Base-by-base conservation (phyloP, 2,888 invertebrate genomes). In the Tinea trinotella region DNA sequence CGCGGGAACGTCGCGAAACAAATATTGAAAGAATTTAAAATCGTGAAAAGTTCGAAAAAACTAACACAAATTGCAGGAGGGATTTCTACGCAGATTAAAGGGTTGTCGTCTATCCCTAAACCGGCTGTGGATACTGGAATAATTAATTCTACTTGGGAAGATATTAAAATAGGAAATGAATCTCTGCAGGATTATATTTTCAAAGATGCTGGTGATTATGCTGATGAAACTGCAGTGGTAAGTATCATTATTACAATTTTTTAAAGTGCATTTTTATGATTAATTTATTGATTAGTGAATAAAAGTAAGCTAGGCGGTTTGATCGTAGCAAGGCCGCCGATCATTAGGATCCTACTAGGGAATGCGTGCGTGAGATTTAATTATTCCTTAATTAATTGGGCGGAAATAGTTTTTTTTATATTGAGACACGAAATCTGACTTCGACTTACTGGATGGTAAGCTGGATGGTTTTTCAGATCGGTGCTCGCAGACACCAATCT, bases 171-270 rank as follows among this genome's bases (percentile, higher is more conserved):
- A 56, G 88, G 89, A 0, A 87, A 87, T 49, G 83, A 87, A 65
- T 84, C 88, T 53, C 67, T 91, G 55, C 87, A 89, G 19, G 88
- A 92, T 34, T 84, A 83, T 69, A 72, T 91, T 55, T 91, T 89
- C 76, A 76, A 82, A 58, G 83, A 89, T 60, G 61, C 82, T 20
- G 87, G 88, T 48, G 65, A 87, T 57, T 90, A 88, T 87, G 73
- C 86, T 7, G 88, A 90, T 60, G 76, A 86, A 59, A 88, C 90
- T 19, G 89, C 89, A 56, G 80, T 90, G 77, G 92, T 92, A 78
- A 90, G 90, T 88, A 58, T 50, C n/a, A n/a, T n/a, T n/a, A n/a
- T n/a, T n/a, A n/a, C n/a, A 30, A 30, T 30, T 30, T 7, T 30
- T 30, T 30, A 4, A 4, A 30, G 3, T 30, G n/a, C n/a, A n/a